Evolutionary conservation across 2,888 invertebrate species (phyloP).

Genomic region (Auanema sp.): DNA sequence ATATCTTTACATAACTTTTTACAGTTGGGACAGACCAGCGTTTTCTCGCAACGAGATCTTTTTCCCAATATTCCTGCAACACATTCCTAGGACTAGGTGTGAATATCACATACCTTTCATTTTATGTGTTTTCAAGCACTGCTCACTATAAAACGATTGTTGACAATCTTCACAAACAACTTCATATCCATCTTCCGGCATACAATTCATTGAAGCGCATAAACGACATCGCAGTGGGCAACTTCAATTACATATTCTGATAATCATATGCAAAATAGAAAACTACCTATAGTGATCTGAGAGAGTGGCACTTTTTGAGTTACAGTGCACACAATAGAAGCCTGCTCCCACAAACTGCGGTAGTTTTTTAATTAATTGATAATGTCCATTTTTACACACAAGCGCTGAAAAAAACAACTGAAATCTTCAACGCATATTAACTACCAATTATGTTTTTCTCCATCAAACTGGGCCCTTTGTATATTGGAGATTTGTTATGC

Average conservation of each 20-base stretch:
- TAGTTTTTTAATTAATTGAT: constrained; percentile 5
- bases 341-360: constrained; percentile 4
- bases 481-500: constrained; percentile 15
- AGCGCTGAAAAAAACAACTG: constrained; percentile 8
- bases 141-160: constrained; percentile 13
- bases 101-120: constrained; percentile 4
- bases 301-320: constrained; percentile 4
- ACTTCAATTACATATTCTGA: constrained; percentile 4
- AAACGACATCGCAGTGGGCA: constrained; percentile 20
- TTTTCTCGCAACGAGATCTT: constrained; percentile 9
- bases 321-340: constrained; percentile 18
- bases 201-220: constrained; percentile 9
- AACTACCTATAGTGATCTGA: constrained; percentile 14
- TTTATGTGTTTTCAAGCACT: constrained; percentile 12
- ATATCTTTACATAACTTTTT: constrained; percentile 4
- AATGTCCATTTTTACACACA: constrained; percentile 12
- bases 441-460: constrained; percentile 13
- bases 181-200: constrained; percentile 10
- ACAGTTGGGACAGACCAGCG: constrained; percentile 11
- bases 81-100: neutral
- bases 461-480: constrained; percentile 11
- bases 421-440: neutral
- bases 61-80: constrained; percentile 1
- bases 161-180: constrained; percentile 14
- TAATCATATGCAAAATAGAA: neutral